These are phyloP conservation scores for Callipepla californica DNA, from an alignment of 2,113 vertebrate species.

Conservation along the genomic window DNA sequence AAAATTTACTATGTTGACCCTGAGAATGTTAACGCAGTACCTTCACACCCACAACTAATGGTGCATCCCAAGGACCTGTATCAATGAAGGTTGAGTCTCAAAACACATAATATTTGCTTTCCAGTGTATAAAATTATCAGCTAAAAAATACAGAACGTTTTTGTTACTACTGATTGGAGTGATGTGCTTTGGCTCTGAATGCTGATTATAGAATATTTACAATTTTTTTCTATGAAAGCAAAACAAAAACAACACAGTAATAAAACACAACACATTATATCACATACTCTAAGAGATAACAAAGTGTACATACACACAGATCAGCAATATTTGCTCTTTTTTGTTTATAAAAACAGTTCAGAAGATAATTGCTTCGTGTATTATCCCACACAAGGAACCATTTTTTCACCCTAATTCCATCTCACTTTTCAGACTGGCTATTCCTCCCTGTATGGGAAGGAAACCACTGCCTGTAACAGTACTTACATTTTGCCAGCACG, in stretches of 20 bases:
- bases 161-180: conserved; percentile 76
- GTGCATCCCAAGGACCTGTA: conserved; percentile 10
- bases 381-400: not conserved
- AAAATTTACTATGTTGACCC: conserved; percentile 64
- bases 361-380: not conserved
- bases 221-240: conserved; percentile 42
- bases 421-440: not conserved
- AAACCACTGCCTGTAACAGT: not conserved
- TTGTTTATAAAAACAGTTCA: not conserved
- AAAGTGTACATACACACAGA: not conserved
- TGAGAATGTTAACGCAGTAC: conserved; percentile 54
- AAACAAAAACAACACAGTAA: conserved; percentile 53
- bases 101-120: conserved; percentile 59
- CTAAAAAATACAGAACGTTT: conserved; percentile 75
- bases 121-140: conserved; percentile 73
- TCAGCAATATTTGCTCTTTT: not conserved
- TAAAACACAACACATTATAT: conserved; percentile 6
- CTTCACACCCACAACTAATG: conserved; percentile 56
- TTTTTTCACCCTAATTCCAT: not conserved
- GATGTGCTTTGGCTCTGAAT: conserved; percentile 50
- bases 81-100: conserved; percentile 52
- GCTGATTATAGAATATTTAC: conserved; percentile 59
- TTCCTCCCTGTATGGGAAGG: not conserved
- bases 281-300: not conserved
- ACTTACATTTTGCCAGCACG: not conserved